Base-by-base conservation (phyloP, 1,140 invertebrate species). In the Macrobrachium nipponense region DNA sequence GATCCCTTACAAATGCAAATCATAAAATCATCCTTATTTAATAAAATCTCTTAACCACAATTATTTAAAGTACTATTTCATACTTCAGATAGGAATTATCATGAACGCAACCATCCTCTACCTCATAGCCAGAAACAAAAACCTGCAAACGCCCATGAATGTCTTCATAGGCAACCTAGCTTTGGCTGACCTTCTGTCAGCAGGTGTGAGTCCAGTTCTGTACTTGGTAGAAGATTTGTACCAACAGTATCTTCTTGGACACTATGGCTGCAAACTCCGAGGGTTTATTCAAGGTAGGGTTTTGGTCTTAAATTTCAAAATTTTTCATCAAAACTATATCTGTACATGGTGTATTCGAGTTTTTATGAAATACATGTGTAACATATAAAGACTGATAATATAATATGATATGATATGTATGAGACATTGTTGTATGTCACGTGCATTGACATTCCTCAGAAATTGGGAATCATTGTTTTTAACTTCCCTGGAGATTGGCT, bases 241-340 rank as follows among this genome's bases (percentile, higher is more conserved):
- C 78, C 78, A 80, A 62, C n/a, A 66, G 11, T 80, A 80, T n/a
- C 15, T 64, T 43, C 61, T 80, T 7, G 78, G 78, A 43, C 5
- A 60, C 17, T 17, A 44, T 11, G 78, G 78, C 27, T 80, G 78
- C 18, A 80, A 62, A 66, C 78, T 80, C 8, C 62, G 44, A 62
- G 78, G 78, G 14, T 80, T 80, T 60, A n/a, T 66, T 44, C 78
- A 80, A 17, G 64, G 78, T 80, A n/a, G 43, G 78, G 23, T 12
- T 64, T 11, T 43, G 68, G 15, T 4, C 12, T 8, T 36, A 36
- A 36, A 4, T 36, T 36, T 36, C 27, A 36, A 36, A 36, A 36
- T 4, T 36, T 36, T 36, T 36, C 27, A 4, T 36, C 1, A 36
- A 36, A 36, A 36, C 27, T 36, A 36, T 36, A 36, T 36, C 27